Evolutionary conservation across 2,113 vertebrate genomes (phyloP), one percentile per base, ranked within the genome.

Genomic region (Pungitius pungitius): DNA sequence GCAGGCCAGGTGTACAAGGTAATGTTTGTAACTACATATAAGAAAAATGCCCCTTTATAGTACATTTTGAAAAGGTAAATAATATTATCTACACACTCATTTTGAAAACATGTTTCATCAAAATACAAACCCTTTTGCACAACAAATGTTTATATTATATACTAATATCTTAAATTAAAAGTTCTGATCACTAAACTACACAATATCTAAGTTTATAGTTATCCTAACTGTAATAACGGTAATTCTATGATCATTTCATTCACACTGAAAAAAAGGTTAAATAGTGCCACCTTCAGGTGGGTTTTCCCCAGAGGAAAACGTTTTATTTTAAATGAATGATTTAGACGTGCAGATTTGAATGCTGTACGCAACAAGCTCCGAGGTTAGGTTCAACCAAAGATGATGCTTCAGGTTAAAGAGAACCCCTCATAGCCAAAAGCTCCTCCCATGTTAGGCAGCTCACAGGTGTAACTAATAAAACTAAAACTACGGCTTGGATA

Each of bases 201-300:
- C 22, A 62, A 45, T 26, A 43, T 27, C n/a, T 17, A 42, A 42
- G 22, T 17, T 26, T 18, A 62, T 17, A 61, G 35, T 61, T 61
- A 24, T 51, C 47, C 17, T 9, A 9, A 22, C 47, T 51, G 47
- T 51, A 58, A 11, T 57, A 57, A 26, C 20, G 2, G 22, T 26
- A 10, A 51, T 42, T 18, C 26, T 4, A 26, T 30, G 2, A 37
- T 26, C 6, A 51, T 42, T 18, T 37, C 4, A 26, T 49, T 51
- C 37, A 35, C n/a, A 49, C 42, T n/a, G n/a, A n/a, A n/a, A n/a
- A n/a, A n/a, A n/a, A 47, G 68, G 52, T 54, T 65, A 5, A 55
- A 78, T 51, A 77, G 67, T 15, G 54, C 67, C 81, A 86, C n/a
- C 85, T 64, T 45, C 43, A 72, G 85, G 75, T 0, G 18, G 45